Evolutionary conservation across 2,113 vertebrate species (phyloP), one percentile per base, ranked within the genome.

Genomic region (Rhabdornis inornatus): DNA sequence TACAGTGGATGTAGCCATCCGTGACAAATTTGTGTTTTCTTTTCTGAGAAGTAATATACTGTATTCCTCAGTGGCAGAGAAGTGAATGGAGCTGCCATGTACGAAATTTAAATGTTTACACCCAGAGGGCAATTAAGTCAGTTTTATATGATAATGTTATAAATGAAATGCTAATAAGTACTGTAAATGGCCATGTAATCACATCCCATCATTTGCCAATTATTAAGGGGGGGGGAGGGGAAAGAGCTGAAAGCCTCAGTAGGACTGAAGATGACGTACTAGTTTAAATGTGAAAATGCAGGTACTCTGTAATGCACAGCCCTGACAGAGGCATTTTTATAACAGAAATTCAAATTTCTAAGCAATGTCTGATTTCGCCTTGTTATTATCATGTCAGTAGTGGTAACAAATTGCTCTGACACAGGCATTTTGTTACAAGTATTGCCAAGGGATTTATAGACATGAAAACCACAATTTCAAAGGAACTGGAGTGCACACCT

Each of bases 101-200:
- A 81, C 82, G 70, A 96, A 90, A 89, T 94, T 94, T 97, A 95
- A 97, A 96, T 96, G 96, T 98, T 97, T 97, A 95, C 91, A 96
- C 81, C 79, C 90, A 80, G 84, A 95, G 80, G 92, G 96, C 86
- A 97, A 97, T 95, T 94, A 96, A 96, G 82, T 79, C 93, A 97
- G 94, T 97, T 97, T 85, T 66, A 83, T 88, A 95, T 87, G 91
- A 87, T 97, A 97, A 97, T 97, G 47, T 92, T 96, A 96, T 97
- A 97, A 97, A 96, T 97, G 84, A 96, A 97, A 97, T 97, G 95
- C 90, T 97, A 97, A 97, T 97, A 97, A 96, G 90, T 82, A 82
- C 88, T 89, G 93, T 93, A 96, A 96, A 97, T 95, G 94, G 92
- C 92, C 90, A 71, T 92, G 78, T 91, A 96, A 97, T 97, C 94